These are phyloP conservation scores for Dione vanillae DNA, from an alignment of 2,888 invertebrate genomes.

Conservation along the genomic window DNA sequence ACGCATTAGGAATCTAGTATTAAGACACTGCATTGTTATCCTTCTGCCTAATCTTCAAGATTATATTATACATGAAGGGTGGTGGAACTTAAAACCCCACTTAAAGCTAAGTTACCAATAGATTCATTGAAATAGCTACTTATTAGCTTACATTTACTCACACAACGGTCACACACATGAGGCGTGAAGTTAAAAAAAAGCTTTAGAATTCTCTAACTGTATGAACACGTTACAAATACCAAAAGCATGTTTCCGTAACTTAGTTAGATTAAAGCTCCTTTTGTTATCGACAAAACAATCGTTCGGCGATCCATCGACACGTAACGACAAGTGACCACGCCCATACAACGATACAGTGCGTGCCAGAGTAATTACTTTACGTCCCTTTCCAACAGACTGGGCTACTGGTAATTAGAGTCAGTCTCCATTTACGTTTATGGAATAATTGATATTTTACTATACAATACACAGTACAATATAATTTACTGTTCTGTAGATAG, in stretches of 20 bases:
- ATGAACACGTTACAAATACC: background rate
- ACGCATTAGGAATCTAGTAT: too few relatives aligned
- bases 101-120: too few relatives aligned
- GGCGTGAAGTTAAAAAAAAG: too few relatives aligned
- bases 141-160: too few relatives aligned
- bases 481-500: background rate
- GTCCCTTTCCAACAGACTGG: constrained; percentile 60
- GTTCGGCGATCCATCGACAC: constrained; percentile 33
- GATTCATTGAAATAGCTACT: too few relatives aligned
- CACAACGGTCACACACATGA: too few relatives aligned
- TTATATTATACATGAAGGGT: too few relatives aligned
- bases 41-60: too few relatives aligned
- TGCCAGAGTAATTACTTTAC: constrained; percentile 59
- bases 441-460: constrained; percentile 2
- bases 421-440: constrained; percentile 1
- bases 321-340: constrained; percentile 29
- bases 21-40: too few relatives aligned
- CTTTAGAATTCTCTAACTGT: background rate
- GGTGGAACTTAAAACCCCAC: too few relatives aligned
- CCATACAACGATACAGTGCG: constrained; percentile 52
- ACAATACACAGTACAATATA: background rate
- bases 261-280: constrained; percentile 18
- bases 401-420: constrained; percentile 40
- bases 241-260: constrained; percentile 10
- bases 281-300: constrained; percentile 35